Evolutionary conservation across 2,113 vertebrate species (phyloP).

Genomic region (Stegostoma tigrinum): DNA sequence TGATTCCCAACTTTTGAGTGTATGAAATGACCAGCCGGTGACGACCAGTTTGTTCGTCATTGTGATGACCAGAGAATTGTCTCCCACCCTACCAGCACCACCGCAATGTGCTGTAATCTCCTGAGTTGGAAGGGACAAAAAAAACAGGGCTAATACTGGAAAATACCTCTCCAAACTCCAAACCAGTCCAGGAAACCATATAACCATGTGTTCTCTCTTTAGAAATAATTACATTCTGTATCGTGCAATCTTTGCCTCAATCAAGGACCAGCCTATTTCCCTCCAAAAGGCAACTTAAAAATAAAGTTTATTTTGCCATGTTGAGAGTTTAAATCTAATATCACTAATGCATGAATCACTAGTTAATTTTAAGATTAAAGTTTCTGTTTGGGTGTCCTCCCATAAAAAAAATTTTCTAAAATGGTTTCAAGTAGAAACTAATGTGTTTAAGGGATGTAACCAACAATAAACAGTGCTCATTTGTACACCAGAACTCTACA

Average conservation of each 20-base stretch:
- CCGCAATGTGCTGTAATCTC: background rate
- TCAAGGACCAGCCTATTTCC: background rate
- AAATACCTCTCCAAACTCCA: background rate
- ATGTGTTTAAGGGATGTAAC: background rate
- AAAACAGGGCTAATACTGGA: background rate
- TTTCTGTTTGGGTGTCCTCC: background rate
- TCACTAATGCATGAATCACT: background rate
- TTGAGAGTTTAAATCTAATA: background rate
- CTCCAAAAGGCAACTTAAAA: background rate
- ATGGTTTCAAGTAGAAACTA: background rate
- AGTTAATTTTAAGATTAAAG: background rate
- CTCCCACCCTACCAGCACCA: background rate
- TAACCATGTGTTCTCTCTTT: background rate
- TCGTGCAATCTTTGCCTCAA: background rate
- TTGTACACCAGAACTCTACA: background rate
- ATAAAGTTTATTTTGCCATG: background rate
- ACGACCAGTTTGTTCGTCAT: background rate
- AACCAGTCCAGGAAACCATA: background rate
- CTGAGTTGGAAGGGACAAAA: background rate
- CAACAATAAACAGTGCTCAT: background rate
- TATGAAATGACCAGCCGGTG: background rate
- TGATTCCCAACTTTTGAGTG: background rate
- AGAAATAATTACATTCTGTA: background rate
- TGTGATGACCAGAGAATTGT: background rate
- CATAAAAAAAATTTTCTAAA: background rate